Base-by-base conservation (phyloP, 1,140 invertebrate species). In the Zaprionus ornatus region DNA sequence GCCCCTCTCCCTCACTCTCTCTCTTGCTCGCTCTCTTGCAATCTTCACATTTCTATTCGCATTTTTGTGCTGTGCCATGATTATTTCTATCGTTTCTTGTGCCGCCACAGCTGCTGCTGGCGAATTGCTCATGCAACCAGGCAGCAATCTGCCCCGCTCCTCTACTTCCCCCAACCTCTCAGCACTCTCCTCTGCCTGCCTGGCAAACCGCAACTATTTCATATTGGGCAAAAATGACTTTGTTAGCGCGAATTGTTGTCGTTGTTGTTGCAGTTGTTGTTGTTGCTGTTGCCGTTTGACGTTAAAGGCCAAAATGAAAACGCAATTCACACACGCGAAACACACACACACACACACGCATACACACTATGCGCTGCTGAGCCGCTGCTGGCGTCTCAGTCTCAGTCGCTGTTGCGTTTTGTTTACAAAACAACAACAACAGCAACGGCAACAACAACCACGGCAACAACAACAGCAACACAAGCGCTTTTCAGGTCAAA, bases 401-500 rank as follows among this genome's bases (percentile, higher is more conserved):
- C 79, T 32, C 79, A 55, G 82, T 73, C 72, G 52, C 21, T 50
- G 61, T 62, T 45, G 37, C 50, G 77, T 72, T 90, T 90, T 90
- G 85, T 90, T 90, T 90, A 90, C 85, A 90, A 90, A 88, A 78
- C 80, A 87, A 90, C 66, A 69, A 55, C 61, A 72, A 32, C 65
- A 66, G 35, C 60, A 71, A n/a, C 60, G 37, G 23, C 54, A 57
- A 55, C 23, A 56, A 32, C 69, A 40, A 29, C 48, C 25, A 42
- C 61, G 32, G 17, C 55, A 29, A 74, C 40, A 42, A 5, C 40
- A 42, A 2, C 40, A 17, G 27, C 61, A 71, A 21, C 52, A 54
- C 32, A 80, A 82, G 65, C 79, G 67, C 79, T 84, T 90, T 90
- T 88, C 85, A 90, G 85, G 85, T 90, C 85, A 90, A 90, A 90